phyloP scores from a whole-genome alignment of 2,797 vertebrate genomes.

The Setipinna tenuifilis region DNA sequence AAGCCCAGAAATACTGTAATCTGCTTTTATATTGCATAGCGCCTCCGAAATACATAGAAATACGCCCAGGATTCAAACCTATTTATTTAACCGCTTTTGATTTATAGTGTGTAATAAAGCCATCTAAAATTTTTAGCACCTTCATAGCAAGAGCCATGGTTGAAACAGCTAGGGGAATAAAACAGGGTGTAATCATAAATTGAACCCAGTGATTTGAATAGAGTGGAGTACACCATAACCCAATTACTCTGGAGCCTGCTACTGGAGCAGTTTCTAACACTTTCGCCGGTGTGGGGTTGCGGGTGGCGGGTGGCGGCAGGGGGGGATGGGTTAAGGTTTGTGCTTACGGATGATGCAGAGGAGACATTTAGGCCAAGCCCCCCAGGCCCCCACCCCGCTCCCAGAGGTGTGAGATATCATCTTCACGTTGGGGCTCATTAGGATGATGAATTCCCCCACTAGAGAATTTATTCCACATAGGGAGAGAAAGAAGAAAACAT shows the following conservation, averaged over 20 bases:
- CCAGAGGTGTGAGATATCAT: slow-evolving; percentile 62
- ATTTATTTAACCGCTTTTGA: background rate
- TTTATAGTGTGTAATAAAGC: background rate
- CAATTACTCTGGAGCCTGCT: background rate
- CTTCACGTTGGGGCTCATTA: slow-evolving; percentile 69
- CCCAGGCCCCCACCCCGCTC: background rate
- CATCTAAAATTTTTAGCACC: background rate
- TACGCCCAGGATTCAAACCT: background rate
- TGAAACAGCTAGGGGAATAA: background rate
- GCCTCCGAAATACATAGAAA: background rate
- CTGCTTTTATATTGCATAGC: background rate
- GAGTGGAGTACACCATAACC: background rate
- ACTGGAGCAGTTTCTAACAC: background rate
- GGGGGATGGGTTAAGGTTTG: background rate
- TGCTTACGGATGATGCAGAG: background rate
- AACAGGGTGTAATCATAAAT: background rate
- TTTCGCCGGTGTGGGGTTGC: background rate
- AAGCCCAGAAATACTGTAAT: background rate
- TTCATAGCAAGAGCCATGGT: background rate
- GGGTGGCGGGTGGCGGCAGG: no score
- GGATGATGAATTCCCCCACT: slow-evolving; percentile 63
- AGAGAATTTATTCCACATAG: slow-evolving; percentile 57
- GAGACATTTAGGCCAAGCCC: slow-evolving; percentile 25
- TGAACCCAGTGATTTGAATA: background rate
- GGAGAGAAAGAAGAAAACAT: slow-evolving; percentile 57